Base-by-base conservation (phyloP, 2,888 invertebrate genomes). In the Volucella inflata region DNA sequence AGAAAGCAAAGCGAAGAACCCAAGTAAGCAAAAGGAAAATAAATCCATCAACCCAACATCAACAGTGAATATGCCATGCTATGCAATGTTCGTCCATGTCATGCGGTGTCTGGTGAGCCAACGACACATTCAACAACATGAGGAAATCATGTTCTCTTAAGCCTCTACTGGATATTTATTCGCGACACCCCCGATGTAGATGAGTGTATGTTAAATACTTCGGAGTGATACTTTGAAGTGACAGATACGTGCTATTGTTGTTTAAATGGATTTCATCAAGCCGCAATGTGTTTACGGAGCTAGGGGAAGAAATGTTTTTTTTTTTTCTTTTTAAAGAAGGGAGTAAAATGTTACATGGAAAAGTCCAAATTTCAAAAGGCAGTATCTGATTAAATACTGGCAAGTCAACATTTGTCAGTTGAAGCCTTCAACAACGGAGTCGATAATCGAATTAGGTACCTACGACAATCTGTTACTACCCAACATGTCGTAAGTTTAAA, bases 181-280 rank as follows among this genome's bases (percentile, higher is more conserved):
- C 80, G 85, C 85, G 81, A 80, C 85, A 85, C 85, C 85, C 85
- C 81, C 80, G 76, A 81, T 57, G 76, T 53, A 72, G 76, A 85
- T 85, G 85, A 85, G 85, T 85, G 80, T 85, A 84, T 84, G 84
- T 76, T 84, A 84, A 84, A 84, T 84, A 84, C 75, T 71, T 71
- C 79, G 60, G 67, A 84, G 84, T 84, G 84, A 79, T 79, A 85
- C 85, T 85, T 85, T 85, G 67, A 85, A 85, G 81, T 81, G 81
- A 81, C 68, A 85, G 85, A 85, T 85, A 85, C 76, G 68, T 85
- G 81, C 72, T 81, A 80, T 84, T 84, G 71, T 71, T 71, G 84
- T 68, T 85, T 81, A 85, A 85, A 80, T 77, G 81, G 80, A 85
- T 85, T 85, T 80, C 70, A 51, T 82, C 71, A 48, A 72, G 67